A percentile compares a stretch with the other conserved stretches of the same genome.
These are phyloP conservation scores for Pediacus dermestoides DNA, from an alignment of 2,888 invertebrate species.

Conservation along the genomic window DNA sequence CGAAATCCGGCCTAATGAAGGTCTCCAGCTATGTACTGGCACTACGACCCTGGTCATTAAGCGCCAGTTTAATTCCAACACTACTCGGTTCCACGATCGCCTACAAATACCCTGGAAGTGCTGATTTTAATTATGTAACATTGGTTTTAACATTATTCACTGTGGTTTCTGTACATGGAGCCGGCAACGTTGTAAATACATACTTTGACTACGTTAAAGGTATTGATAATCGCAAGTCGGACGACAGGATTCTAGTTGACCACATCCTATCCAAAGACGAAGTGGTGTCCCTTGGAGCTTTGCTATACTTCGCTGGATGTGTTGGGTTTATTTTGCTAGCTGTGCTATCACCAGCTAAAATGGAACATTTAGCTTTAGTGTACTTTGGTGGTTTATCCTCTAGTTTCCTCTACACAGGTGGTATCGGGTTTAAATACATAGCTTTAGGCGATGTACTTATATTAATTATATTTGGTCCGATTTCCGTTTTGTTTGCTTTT, in stretches of 20 bases:
- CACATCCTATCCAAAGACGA: conserved; percentile 77
- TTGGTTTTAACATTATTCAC: conserved; percentile 81
- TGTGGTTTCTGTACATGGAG: conserved; percentile 89
- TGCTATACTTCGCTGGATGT: conserved; percentile 84
- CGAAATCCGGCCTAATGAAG: conserved; percentile 68
- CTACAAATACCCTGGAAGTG: conserved; percentile 72
- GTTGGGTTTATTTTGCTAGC: conserved; percentile 46
- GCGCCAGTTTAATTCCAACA: conserved; percentile 88
- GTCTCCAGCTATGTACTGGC: conserved; percentile 85
- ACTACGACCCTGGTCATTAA: conserved; percentile 89
- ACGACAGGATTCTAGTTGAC: conserved; percentile 93
- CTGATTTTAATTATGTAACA: conserved; percentile 74
- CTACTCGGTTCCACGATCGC: conserved; percentile 85
- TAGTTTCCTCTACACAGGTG: conserved; percentile 95
- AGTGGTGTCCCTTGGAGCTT: conserved; percentile 78
- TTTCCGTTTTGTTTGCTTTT: conserved; percentile 90
- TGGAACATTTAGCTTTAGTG: conserved; percentile 91
- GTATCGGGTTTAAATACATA: conserved; percentile 92
- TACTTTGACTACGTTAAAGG: conserved; percentile 88
- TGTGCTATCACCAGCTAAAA: conserved; percentile 78
- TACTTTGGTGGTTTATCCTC: conserved; percentile 94
- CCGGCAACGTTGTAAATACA: conserved; percentile 95
- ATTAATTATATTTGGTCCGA: conserved; percentile 89
- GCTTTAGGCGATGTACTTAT: conserved; percentile 91
- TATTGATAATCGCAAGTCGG: conserved; percentile 88